Conservation (phyloP, 2,888 invertebrate genomes). For the Apotomis capreana region DNA sequence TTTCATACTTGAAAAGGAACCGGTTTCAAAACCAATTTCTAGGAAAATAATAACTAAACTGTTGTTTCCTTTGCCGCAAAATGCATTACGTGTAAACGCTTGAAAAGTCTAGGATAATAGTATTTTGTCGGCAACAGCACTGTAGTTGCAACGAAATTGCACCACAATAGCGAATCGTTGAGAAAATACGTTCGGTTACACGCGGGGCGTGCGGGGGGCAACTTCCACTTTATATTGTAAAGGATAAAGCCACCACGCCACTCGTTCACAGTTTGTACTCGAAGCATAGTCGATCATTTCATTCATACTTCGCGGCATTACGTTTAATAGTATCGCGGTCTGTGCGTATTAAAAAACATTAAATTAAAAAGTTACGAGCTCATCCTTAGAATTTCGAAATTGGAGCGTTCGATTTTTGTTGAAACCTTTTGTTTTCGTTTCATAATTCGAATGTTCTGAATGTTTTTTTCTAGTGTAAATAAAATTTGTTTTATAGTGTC, state of each 20-base stretch:
- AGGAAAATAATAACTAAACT: neutral
- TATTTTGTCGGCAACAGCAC: neutral
- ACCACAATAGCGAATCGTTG: slow-evolving; percentile 46
- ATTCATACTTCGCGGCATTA: slow-evolving; percentile 26
- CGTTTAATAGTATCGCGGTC: neutral
- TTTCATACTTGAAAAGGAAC: neutral
- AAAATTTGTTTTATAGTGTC: slow-evolving; percentile 48
- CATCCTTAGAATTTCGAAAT: slow-evolving; percentile 15
- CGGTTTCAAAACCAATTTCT: neutral
- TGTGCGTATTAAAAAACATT: slow-evolving; percentile 14
- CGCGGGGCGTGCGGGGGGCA: slow-evolving; percentile 60
- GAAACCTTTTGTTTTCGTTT: slow-evolving; percentile 2
- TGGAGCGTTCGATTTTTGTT: slow-evolving; percentile 14
- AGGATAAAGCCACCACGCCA: slow-evolving; percentile 58
- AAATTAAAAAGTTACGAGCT: slow-evolving; percentile 30
- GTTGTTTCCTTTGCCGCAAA: slow-evolving; percentile 3
- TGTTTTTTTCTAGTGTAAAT: slow-evolving; percentile 25
- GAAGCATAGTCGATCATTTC: slow-evolving; percentile 48
- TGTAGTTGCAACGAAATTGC: slow-evolving; percentile 48
- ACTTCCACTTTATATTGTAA: slow-evolving; percentile 65
- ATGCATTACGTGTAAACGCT: neutral
- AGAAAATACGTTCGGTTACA: slow-evolving; percentile 45
- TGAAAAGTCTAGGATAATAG: slow-evolving; percentile 3
- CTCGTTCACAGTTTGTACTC: slow-evolving; percentile 60
- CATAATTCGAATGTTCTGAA: slow-evolving; percentile 18